Conservation (phyloP, 2,888 invertebrate species). For the Drosophila borborema region DNA sequence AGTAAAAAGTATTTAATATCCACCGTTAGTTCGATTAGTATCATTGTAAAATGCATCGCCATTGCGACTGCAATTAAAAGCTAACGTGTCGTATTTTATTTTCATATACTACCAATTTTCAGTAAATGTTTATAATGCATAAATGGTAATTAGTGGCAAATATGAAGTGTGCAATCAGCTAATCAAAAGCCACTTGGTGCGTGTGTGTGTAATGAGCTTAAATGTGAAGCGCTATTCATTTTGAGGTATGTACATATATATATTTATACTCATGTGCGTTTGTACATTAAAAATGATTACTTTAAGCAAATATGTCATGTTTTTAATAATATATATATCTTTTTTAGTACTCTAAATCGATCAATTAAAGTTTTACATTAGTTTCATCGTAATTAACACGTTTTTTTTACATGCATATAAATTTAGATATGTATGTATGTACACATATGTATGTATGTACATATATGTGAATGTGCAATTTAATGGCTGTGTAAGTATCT, state of each 20-base stretch:
- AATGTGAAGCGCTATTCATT: background rate
- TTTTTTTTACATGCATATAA: background rate
- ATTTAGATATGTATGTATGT: background rate
- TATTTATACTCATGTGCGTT: background rate
- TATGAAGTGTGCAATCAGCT: constrained; percentile 28
- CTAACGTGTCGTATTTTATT: background rate
- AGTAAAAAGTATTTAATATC: too few relatives aligned
- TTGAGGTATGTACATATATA: background rate
- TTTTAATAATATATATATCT: background rate
- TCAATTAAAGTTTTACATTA: background rate
- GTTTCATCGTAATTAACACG: background rate
- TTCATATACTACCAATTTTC: background rate
- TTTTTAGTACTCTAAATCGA: background rate
- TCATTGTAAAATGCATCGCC: background rate
- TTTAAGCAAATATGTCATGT: background rate
- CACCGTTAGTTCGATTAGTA: background rate
- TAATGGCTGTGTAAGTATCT: too few relatives aligned
- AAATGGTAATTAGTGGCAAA: constrained; percentile 4
- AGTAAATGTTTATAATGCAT: background rate
- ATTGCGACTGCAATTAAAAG: background rate
- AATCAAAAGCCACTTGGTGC: constrained; percentile 5
- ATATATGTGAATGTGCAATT: too few relatives aligned
- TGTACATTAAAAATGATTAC: background rate
- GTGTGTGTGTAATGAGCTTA: background rate
- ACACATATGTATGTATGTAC: background rate